phyloP scores from a whole-genome alignment of 2,113 vertebrate species.

The Ranitomeya imitator region DNA sequence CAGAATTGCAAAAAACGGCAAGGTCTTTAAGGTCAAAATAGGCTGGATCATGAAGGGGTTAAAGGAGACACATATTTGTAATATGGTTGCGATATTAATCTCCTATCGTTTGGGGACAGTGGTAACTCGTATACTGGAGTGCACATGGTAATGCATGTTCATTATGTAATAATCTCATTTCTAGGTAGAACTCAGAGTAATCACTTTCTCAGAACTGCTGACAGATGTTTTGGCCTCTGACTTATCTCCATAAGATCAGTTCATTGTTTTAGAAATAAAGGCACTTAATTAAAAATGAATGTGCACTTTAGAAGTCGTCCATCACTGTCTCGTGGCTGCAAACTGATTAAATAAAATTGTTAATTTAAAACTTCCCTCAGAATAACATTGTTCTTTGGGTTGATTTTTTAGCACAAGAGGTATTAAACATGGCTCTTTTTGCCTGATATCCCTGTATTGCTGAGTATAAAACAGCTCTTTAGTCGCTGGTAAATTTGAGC shows the following conservation, averaged over 20 bases:
- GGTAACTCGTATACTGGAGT: background rate
- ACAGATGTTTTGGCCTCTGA: slow-evolving; percentile 46
- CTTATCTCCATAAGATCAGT: slow-evolving; percentile 42
- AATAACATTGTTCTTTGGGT: slow-evolving; percentile 2
- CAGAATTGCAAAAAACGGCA: too few species aligned
- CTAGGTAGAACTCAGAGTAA: background rate
- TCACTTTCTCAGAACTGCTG: slow-evolving; percentile 28
- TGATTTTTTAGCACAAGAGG: background rate
- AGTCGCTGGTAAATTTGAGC: background rate
- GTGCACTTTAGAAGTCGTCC: slow-evolving; percentile 34
- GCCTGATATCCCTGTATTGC: background rate
- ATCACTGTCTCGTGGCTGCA: slow-evolving; percentile 15
- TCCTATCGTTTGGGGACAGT: background rate
- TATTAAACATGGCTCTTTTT: background rate
- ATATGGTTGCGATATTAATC: background rate
- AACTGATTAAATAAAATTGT: background rate
- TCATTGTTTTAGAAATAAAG: slow-evolving; percentile 25
- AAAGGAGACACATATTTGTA: background rate
- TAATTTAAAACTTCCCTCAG: background rate
- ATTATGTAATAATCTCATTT: slow-evolving; percentile 40
- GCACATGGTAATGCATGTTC: background rate
- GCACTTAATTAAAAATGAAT: slow-evolving; percentile 33
- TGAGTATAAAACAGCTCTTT: background rate
- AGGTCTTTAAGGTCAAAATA: too few species aligned
- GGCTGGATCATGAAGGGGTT: too few species aligned